Evolutionary conservation across 2,888 invertebrate genomes (phyloP).

Genomic region (Anoplius nigerrimus): DNA sequence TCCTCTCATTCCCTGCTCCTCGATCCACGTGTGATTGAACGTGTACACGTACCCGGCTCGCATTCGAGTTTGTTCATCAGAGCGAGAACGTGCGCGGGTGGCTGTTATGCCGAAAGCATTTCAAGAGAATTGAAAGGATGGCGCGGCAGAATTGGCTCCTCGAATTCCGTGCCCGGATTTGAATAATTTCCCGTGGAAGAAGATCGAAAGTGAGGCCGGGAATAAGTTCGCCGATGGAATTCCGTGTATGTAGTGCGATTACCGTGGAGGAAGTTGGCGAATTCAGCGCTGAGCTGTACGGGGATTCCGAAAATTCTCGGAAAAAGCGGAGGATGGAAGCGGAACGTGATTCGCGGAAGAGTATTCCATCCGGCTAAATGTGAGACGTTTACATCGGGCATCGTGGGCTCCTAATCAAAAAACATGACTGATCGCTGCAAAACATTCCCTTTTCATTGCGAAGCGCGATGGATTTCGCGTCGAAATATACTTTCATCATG

Average conservation of each 20-base stretch:
- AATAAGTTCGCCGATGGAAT: slow-evolving; percentile 4
- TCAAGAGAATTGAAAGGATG: slow-evolving; percentile 20
- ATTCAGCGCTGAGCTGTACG: neutral
- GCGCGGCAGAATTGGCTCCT: slow-evolving; percentile 27
- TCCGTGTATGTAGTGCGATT: neutral
- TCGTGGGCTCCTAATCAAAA: no score
- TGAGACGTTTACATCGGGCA: no score
- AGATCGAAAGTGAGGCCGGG: neutral
- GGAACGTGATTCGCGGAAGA: no score
- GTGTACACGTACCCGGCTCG: neutral
- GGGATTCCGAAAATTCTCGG: no score
- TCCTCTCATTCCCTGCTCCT: neutral
- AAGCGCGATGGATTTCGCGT: no score
- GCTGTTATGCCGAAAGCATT: slow-evolving; percentile 19
- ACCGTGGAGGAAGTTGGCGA: neutral
- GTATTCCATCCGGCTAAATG: no score
- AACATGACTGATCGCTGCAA: no score
- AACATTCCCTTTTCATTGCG: no score
- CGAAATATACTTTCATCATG: no score
- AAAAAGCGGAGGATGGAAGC: no score
- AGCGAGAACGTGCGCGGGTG: neutral
- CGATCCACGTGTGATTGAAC: neutral
- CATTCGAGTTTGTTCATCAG: neutral
- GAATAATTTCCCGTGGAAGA: slow-evolving; percentile 39
- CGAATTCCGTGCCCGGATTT: slow-evolving; percentile 41